Conservation (phyloP, 2,888 invertebrate species). For the Andrena bucephala region DNA sequence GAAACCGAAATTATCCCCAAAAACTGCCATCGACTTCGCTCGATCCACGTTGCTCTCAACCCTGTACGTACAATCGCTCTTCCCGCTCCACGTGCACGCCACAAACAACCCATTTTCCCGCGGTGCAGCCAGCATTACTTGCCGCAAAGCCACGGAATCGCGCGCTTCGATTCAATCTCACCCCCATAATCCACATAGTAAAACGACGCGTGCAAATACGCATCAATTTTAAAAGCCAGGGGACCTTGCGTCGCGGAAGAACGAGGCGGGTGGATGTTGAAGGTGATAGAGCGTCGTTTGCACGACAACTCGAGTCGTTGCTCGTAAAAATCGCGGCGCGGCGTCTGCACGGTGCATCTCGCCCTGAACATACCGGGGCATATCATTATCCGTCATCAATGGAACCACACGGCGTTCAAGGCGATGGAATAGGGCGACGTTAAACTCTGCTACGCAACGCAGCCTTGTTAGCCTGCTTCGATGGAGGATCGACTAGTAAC, state of each 20-base stretch:
- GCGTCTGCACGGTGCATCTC: background rate
- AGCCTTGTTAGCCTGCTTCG: slow-evolving; percentile 4
- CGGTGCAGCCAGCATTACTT: slow-evolving; percentile 1
- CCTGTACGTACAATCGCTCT: background rate
- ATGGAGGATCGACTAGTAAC: background rate
- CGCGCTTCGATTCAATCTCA: slow-evolving; percentile 14
- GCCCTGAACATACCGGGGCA: slow-evolving; percentile 10
- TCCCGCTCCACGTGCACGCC: background rate
- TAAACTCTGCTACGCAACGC: slow-evolving; percentile 2
- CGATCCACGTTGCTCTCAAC: background rate
- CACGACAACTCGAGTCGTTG: slow-evolving; percentile 21
- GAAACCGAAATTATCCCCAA: too few relatives aligned
- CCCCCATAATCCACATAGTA: background rate
- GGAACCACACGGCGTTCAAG: slow-evolving; percentile 15
- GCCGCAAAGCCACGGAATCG: slow-evolving; percentile 11
- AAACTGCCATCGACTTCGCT: too few relatives aligned
- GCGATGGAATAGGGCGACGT: slow-evolving; percentile 18
- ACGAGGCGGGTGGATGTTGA: background rate
- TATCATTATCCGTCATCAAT: slow-evolving; percentile 50
- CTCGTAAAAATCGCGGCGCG: slow-evolving; percentile 28
- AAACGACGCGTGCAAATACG: slow-evolving; percentile 20
- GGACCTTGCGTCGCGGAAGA: too few relatives aligned
- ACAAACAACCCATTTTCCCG: slow-evolving; percentile 5
- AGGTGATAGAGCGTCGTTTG: background rate
- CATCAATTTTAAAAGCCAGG: slow-evolving; percentile 13